Evolutionary conservation across 2,888 invertebrate genomes (phyloP), one percentile per base, ranked within the genome.

Genomic region (Drosophila greeni): DNA sequence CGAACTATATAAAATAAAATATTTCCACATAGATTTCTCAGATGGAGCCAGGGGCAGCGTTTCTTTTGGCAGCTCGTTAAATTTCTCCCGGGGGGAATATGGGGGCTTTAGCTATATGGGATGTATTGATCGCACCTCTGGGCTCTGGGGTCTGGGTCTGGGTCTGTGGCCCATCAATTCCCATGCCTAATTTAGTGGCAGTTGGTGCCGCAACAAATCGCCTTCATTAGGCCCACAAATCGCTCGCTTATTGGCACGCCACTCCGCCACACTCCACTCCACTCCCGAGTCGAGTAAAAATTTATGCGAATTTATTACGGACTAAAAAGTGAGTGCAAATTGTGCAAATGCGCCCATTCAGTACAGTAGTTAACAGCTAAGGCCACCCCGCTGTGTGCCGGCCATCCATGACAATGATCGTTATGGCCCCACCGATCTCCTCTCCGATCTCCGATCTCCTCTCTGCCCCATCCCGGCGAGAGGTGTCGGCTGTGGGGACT

Each of bases 1-100:
- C 73, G 70, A 71, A 82, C 75, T 76, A 80, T 80, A 80, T 82
- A 66, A 80, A 77, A 77, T 82, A 65, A 80, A 80, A 80, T 82
- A 77, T 80, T 77, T 80, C 71, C 82, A 80, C 80, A 80, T 60
- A 56, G 69, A 73, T 77, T 69, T 55, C 68, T 58, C 64, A 66
- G 62, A 76, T 73, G 65, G 65, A 66, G 62, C 47, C 40, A 29
- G 31, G 33, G 48, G 37, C 47, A 47, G 40, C 40, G 73, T 75
- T 62, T 77, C 78, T 58, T 58, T 52, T 40, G 37, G 56, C 78
- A 69, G 81, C 73, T 74, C 81, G 74, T 81, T 75, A 75, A 78
- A 66, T 67, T 47, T 48, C 12, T 16, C 39, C 34, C 8, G 4
- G 6, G 45, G 33, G 36, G 37, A n/a, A n/a, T n/a, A n/a, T n/a